Conservation (phyloP, 1,140 invertebrate species). For the Berghia stephanieae region DNA sequence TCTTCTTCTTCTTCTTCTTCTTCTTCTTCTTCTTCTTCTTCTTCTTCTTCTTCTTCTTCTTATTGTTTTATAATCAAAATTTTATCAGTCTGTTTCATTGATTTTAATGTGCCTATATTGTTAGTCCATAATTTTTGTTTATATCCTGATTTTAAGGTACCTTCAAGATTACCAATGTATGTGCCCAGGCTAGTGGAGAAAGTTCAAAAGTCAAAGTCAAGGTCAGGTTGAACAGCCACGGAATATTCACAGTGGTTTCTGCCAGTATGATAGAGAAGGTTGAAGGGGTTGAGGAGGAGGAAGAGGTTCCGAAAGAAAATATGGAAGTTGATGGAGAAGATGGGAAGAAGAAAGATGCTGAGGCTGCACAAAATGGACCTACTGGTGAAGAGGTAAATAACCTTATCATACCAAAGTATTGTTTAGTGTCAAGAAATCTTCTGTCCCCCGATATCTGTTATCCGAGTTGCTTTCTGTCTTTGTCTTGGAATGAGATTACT, state of each 20-base stretch:
- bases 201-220: constrained; percentile 95
- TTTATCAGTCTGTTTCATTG: too few species aligned
- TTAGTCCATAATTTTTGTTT: background rate
- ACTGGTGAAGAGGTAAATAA: constrained; percentile 28
- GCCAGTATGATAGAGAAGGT: constrained; percentile 86
- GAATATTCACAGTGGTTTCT: constrained; percentile 85
- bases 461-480: too few species aligned
- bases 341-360: constrained; percentile 39
- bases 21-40: too few species aligned
- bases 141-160: constrained; percentile 70
- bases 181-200: constrained; percentile 83
- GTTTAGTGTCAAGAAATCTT: too few species aligned
- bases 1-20: too few species aligned
- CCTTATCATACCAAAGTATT: too few species aligned
- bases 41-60: too few species aligned
- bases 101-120: background rate
- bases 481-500: too few species aligned
- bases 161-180: constrained; percentile 86
- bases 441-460: too few species aligned
- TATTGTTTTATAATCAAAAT: too few species aligned
- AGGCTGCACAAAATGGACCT: background rate
- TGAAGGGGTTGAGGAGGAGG: constrained; percentile 52
- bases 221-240: constrained; percentile 91
- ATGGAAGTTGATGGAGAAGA: constrained; percentile 58
- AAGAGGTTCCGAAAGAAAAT: constrained; percentile 49